Percentiles rank a stretch among this genome's conserved stretches.
These are phyloP conservation scores for Drosophila stalkeri DNA, from an alignment of 2,888 invertebrate genomes.

Conservation along the genomic window DNA sequence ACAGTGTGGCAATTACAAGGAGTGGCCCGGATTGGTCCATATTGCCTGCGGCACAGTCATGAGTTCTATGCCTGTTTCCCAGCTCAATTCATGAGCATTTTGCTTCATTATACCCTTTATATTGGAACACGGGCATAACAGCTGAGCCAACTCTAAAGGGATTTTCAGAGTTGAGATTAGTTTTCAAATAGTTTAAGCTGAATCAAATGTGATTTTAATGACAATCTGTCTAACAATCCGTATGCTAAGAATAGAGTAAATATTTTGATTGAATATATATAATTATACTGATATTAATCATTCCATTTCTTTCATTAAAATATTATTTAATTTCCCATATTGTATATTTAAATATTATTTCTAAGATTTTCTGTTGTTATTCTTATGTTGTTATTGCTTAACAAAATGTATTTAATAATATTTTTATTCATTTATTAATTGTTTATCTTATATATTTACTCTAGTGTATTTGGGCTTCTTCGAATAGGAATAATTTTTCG, in stretches of 20 bases:
- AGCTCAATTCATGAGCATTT: constrained; percentile 24
- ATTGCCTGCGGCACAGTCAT: constrained; percentile 40
- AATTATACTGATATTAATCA: background rate
- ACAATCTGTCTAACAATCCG: background rate
- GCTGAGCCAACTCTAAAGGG: background rate
- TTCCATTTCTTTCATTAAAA: background rate
- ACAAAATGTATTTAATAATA: background rate
- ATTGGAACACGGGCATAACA: background rate
- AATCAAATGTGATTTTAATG: background rate
- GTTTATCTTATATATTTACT: background rate
- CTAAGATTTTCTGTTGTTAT: too few relatives aligned
- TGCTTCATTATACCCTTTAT: constrained; percentile 43
- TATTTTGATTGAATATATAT: background rate
- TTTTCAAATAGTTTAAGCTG: background rate
- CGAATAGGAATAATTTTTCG: background rate
- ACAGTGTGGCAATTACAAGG: constrained; percentile 71
- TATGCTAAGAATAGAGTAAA: too few relatives aligned
- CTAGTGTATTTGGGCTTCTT: constrained; percentile 32
- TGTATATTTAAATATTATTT: too few relatives aligned
- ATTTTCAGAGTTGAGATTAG: background rate
- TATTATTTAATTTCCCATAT: background rate
- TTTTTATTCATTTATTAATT: background rate
- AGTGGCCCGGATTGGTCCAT: constrained; percentile 59
- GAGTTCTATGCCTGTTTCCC: constrained; percentile 32
- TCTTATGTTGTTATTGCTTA: too few relatives aligned